Percentiles rank a stretch among this genome's conserved stretches.
Evolutionary conservation across 2,888 invertebrate species (phyloP).

Genomic region (Drosophila nr. perissopoda): DNA sequence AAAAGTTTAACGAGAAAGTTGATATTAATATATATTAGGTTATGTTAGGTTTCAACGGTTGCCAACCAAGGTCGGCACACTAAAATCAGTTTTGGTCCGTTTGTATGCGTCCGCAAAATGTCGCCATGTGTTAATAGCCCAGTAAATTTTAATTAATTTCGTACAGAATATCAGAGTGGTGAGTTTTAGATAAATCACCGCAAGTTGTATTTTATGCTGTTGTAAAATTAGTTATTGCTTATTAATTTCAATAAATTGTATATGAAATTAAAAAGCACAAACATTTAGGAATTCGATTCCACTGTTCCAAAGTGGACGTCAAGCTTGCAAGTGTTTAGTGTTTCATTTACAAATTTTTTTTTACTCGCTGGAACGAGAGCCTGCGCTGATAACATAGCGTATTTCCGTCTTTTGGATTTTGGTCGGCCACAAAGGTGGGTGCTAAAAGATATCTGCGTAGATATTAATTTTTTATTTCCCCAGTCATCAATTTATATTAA

Average conservation of each 20-base stretch:
- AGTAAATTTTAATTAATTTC: background rate
- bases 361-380: background rate
- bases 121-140: background rate
- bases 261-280: background rate
- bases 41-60: too few species aligned
- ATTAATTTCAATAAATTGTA: background rate
- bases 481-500: conserved; percentile 19
- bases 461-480: rapidly evolving
- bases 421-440: conserved; percentile 69
- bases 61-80: too few species aligned
- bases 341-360: background rate
- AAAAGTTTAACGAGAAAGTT: too few species aligned
- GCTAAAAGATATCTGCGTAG: rapidly evolving
- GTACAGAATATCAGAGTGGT: too few species aligned
- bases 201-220: background rate
- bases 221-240: background rate
- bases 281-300: background rate
- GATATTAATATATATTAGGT: too few species aligned
- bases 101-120: background rate
- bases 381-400: conserved; percentile 29
- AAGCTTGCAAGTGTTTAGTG: background rate
- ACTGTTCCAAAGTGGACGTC: background rate
- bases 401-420: conserved; percentile 67
- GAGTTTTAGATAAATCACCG: background rate
- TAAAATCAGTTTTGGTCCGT: too few species aligned